phyloP scores from a whole-genome alignment of 2,888 invertebrate genomes.

The Agrotis exclamationis region DNA sequence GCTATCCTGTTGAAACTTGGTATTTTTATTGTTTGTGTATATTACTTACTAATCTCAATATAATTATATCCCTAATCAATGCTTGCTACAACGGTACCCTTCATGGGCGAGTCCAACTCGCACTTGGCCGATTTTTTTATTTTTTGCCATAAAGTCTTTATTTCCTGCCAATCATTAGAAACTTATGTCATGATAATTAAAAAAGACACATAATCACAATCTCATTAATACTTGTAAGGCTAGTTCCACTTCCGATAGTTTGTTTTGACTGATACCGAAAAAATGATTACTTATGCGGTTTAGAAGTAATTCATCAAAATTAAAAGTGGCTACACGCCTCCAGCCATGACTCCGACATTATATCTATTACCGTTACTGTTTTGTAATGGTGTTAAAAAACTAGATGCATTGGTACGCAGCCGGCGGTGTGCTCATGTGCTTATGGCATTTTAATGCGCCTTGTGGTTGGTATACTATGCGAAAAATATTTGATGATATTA shows the following conservation, averaged over 20 bases:
- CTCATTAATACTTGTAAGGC: slow-evolving; percentile 45
- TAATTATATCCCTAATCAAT: too few relatives aligned
- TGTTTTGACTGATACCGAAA: slow-evolving; percentile 46
- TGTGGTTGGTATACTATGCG: slow-evolving; percentile 31
- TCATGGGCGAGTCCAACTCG: too few relatives aligned
- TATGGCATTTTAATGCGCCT: slow-evolving; percentile 53
- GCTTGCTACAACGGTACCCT: too few relatives aligned
- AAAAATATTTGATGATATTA: neutral
- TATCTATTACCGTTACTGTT: slow-evolving; percentile 70
- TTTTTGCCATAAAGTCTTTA: too few relatives aligned
- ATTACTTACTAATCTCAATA: too few relatives aligned
- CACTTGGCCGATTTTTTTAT: too few relatives aligned
- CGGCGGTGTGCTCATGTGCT: slow-evolving; percentile 11
- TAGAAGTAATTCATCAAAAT: slow-evolving; percentile 81
- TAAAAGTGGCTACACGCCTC: slow-evolving; percentile 75
- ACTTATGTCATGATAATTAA: slow-evolving; percentile 17
- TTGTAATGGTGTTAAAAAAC: slow-evolving; percentile 61
- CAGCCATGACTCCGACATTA: slow-evolving; percentile 61
- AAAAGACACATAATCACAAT: slow-evolving; percentile 20
- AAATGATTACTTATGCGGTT: slow-evolving; percentile 51
- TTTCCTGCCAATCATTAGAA: slow-evolving; percentile 5
- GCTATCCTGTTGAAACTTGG: too few relatives aligned
- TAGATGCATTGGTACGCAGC: slow-evolving; percentile 26
- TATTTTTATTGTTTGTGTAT: too few relatives aligned
- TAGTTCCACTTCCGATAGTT: slow-evolving; percentile 26